Evolutionary conservation across 2,888 invertebrate species (phyloP), one percentile per base, ranked within the genome.

Genomic region (Agriopis aurantiaria): DNA sequence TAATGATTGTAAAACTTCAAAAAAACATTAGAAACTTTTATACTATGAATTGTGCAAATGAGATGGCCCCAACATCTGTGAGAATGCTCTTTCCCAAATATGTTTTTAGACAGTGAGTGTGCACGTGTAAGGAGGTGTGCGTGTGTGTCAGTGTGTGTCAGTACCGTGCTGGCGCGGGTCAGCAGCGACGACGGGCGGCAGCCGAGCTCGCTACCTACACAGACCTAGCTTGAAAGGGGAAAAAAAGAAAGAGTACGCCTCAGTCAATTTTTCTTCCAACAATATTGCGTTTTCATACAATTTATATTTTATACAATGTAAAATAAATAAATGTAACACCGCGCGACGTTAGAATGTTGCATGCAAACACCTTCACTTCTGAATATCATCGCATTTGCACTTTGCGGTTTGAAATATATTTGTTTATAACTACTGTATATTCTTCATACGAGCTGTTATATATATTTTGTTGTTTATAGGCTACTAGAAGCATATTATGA

Each of bases 181-280:
- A 83, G 85, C 86, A 85, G 88, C 87, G 84, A 88, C 88, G 82
- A 89, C 88, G 83, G 85, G 87, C 88, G 84, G 87, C 91, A 83
- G 88, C 86, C 79, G 87, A 79, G 82, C 86, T 82, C 88, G 89
- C 93, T 91, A 94, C 94, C 94, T 95, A 93, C 92, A 94, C 93
- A 92, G 93, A 95, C 94, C 95, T 94, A 93, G 93, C 93, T 94
- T 94, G 92, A 95, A 94, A 89, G 91, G 91, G 33, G 91, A 86
- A 91, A 91, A 89, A 91, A 91, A 90, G 89, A 93, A 93, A 92
- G 88, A 91, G 88, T 89, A 91, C 91, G 93, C 90, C 88, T 94
- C 93, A 94, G 93, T 94, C 88, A 91, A 5, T 33, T 33, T 91
- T 91, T 93, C 91, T 91, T 91, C 91, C 88, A 91, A 73, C 69